phyloP scores from a whole-genome alignment of 2,113 vertebrate species.

The Microtus ochrogaster region DNA sequence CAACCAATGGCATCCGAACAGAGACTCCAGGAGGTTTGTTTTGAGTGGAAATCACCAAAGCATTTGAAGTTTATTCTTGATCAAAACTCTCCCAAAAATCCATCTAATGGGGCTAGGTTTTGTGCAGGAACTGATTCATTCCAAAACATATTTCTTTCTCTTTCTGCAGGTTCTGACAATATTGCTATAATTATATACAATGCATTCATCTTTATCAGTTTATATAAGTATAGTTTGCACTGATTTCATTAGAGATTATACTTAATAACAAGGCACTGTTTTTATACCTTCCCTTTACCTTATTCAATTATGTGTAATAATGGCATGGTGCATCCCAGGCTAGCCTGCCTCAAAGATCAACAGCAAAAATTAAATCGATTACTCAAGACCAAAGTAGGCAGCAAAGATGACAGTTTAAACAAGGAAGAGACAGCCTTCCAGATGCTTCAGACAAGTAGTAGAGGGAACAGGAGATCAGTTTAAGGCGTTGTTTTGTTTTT shows the following conservation, averaged over 20 bases:
- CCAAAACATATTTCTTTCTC: constrained; percentile 35
- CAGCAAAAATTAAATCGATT: background rate
- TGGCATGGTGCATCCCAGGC: background rate
- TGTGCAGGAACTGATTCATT: constrained; percentile 41
- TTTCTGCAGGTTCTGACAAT: constrained; percentile 59
- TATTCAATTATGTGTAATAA: constrained; percentile 10
- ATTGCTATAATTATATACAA: background rate
- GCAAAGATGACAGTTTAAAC: background rate
- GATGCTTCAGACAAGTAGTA: constrained; percentile 42
- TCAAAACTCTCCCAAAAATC: constrained; percentile 60
- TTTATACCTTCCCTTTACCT: constrained; percentile 24
- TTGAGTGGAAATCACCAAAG: constrained; percentile 69
- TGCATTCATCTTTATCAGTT: constrained; percentile 57
- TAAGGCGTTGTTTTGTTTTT: background rate
- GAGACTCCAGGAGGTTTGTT: constrained; percentile 71
- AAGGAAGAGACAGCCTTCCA: constrained; percentile 1
- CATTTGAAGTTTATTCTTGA: constrained; percentile 59
- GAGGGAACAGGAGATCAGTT: constrained; percentile 14
- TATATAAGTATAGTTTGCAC: constrained; percentile 24
- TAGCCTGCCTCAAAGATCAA: background rate
- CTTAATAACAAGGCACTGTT: constrained; percentile 17
- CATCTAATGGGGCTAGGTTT: background rate
- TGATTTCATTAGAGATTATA: constrained; percentile 19
- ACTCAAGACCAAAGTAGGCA: constrained; percentile 32
- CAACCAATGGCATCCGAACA: constrained; percentile 72